Base-by-base conservation (phyloP, 2,113 vertebrate species). In the Oenanthe melanoleuca region DNA sequence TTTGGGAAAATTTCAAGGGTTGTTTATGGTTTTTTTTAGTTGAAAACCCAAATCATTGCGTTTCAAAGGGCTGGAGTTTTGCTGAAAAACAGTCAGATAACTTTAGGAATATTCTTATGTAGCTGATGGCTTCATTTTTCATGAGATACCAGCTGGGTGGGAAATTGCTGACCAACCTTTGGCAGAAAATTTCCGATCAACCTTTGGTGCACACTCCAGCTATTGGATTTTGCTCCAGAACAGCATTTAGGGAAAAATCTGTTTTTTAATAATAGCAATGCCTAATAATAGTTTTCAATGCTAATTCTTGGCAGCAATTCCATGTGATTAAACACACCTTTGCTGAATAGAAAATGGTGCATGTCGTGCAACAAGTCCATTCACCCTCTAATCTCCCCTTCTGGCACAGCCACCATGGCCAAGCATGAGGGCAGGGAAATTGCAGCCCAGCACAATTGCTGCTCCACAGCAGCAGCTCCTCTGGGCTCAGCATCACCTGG, bases 261-360 rank as follows among this genome's bases (percentile, higher is more conserved):
- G 47, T 16, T 84, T 60, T 81, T 94, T 90, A 83, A 80, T 61
- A 92, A 82, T 3, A 86, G 59, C 67, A 80, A 86, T 40, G 42
- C 60, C 87, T 84, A 86, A 78, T 83, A 66, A 91, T 34, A 78
- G 42, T 66, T 84, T 83, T 69, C 60, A 67, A 0, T 81, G 69
- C 33, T 91, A 81, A 86, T 90, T 80, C 61, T 44, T 73, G 82
- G 79, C 69, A 64, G 74, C 50, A 80, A 25, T 82, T 85, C 70
- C 61, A 5, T 28, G 44, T 71, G 84, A 70, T 89, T 91, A 86
- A 86, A 78, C n/a, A 78, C 1, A 86, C 78, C 80, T 92, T 87
- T 84, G 56, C 73, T 47, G 2, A 2, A 55, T 1, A 92, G 75
- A 57, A 80, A 73, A 53, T 0, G 1, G 23, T 47, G 64, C 28